Evolutionary conservation across 2,888 invertebrate species (phyloP).

Genomic region (Aelia acuminata): DNA sequence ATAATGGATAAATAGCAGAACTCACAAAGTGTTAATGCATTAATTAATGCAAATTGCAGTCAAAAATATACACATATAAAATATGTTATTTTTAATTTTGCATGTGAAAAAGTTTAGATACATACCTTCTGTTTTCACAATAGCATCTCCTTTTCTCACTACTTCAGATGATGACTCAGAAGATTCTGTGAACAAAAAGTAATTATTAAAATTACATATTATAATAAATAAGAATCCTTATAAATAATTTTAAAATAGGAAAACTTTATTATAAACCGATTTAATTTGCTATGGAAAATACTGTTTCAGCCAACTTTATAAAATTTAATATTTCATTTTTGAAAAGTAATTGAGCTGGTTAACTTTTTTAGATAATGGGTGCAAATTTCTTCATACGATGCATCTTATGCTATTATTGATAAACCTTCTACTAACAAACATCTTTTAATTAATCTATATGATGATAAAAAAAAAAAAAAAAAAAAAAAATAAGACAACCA

Average conservation of each 20-base stretch:
- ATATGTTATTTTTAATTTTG: background rate
- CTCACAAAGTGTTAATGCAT: no score
- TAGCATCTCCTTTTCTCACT: conserved; percentile 65
- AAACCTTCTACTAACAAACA: no score
- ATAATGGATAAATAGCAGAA: no score
- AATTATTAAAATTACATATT: conserved; percentile 41
- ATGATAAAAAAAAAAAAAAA: background rate
- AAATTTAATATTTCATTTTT: background rate
- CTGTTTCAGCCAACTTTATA: background rate
- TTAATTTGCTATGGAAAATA: background rate
- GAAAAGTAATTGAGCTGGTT: no score
- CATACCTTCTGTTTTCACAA: conserved; percentile 68
- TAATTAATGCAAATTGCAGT: no score
- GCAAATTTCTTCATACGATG: background rate
- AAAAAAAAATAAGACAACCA: no score
- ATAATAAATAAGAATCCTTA: background rate
- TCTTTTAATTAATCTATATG: background rate
- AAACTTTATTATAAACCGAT: background rate
- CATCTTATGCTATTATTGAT: no score
- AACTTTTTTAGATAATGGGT: background rate
- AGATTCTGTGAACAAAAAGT: conserved; percentile 61
- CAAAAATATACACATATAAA: no score
- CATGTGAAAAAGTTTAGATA: background rate
- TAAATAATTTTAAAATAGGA: background rate
- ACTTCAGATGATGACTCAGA: conserved; percentile 66